Evolutionary conservation across 1,140 invertebrate genomes (phyloP), one percentile per base, ranked within the genome.

Genomic region (Lucilia cuprina): DNA sequence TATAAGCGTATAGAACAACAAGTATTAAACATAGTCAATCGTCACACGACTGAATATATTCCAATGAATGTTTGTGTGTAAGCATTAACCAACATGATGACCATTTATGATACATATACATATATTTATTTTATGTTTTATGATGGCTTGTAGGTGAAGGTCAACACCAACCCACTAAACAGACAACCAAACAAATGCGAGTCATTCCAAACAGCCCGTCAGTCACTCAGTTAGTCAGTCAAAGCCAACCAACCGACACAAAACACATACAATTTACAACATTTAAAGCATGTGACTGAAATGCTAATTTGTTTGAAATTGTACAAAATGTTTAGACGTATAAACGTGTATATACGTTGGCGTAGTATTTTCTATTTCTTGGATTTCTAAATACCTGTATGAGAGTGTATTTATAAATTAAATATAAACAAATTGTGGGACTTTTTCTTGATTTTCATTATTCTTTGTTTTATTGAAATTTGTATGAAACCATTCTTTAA

Each of bases 211-310:
- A n/a, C 55, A 60, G 55, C 75, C 34, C 5, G 41, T 10, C 41
- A 41, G 75, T 5, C 75, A 78, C 30, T 41, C 75, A 17, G 21
- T 75, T 30, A 41, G 74, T n/a, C 34, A 41, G 12, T 77, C 50
- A 77, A 41, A 35, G 34, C 75, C 75, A 78, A 21, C 41, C 77
- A 80, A 80, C 77, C 65, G 65, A 70, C 21, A 70, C 21, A 70
- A 70, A 70, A 19, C 2, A 21, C 21, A 60, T 14, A 60, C n/a
- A n/a, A 17, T 60, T n/a, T n/a, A 60, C 60, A 10, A 70, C 65
- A 70, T 21, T n/a, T 60, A 70, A 70, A 70, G 65, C 65, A 70
- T 70, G 65, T 70, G 65, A 70, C 65, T 70, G 17, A 70, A 70
- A 70, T 70, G 65, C 65, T 70, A 70, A 70, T 70, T 70, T 25